Evolutionary conservation across 92 coral and sea anemone species (phyloP).

Genomic region (Virgularia gustaviana): DNA sequence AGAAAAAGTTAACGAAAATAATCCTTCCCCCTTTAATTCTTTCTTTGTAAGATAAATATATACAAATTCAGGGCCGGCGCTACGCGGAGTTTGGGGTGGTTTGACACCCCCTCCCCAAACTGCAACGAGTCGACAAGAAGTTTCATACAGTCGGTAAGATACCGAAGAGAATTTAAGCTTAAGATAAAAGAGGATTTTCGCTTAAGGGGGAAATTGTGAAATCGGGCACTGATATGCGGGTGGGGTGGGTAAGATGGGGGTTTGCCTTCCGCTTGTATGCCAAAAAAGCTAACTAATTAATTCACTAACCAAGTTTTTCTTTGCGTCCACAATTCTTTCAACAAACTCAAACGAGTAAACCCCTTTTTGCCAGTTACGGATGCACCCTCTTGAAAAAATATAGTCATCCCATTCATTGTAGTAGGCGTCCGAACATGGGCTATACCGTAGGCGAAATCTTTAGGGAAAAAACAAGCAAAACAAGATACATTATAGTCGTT

Average conservation of each 20-base stretch:
- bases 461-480: neutral
- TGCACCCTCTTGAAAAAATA: conserved; percentile 68
- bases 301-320: conserved; percentile 64
- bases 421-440: conserved; percentile 88
- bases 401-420: conserved; percentile 85
- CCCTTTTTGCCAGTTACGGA: conserved; percentile 85
- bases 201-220: too few relatives aligned
- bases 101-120: neutral
- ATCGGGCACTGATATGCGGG: too few relatives aligned
- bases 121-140: too few relatives aligned
- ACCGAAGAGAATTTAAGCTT: too few relatives aligned
- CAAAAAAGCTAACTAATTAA: too few relatives aligned
- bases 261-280: neutral
- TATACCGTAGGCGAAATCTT: conserved; percentile 90
- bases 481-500: neutral
- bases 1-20: neutral
- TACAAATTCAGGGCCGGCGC: neutral
- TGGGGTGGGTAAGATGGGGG: too few relatives aligned
- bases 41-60: neutral
- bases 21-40: neutral
- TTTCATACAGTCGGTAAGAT: too few relatives aligned
- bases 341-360: conserved; percentile 75
- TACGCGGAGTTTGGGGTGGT: neutral
- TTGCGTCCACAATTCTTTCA: conserved; percentile 71
- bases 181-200: too few relatives aligned